Base-by-base conservation (phyloP, 2,797 vertebrate species). In the Tiaroga cobitis region DNA sequence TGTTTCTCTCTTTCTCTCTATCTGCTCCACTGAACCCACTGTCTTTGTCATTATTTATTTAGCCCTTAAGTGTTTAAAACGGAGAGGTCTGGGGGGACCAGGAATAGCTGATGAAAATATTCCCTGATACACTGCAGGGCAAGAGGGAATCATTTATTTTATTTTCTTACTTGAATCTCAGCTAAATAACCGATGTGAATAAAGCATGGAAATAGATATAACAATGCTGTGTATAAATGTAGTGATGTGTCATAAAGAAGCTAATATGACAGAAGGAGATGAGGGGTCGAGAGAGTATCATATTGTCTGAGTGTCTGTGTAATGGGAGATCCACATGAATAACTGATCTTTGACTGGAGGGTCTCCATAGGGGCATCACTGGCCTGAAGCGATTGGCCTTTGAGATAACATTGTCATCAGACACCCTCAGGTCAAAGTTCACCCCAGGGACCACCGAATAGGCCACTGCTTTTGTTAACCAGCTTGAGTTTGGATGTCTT, bases 41-140 rank as follows among this genome's bases (percentile, higher is more conserved):
- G 92, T 92, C 51, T 82, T 56, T 93, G 93, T 93, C 96, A 97
- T 97, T 96, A 97, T 96, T 97, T 97, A 97, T 97, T 97, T 97
- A 97, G 94, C 93, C 92, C 91, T 95, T 95, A 96, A 95, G 94
- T 95, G 95, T 96, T 96, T 96, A 96, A 95, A 96, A 94, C 93
- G 92, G 92, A 94, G 92, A 90, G 92, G 91, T 94, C 95, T 92
- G 87, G 86, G 54, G 95, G 95, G 96, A 94, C 87, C 85, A 86
- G 88, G 87, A 89, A 88, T 92, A 94, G 91, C 96, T 94, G 92
- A 95, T 95, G 90, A 94, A 94, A 94, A 93, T 92, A 93, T 93
- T 93, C 90, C 89, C 70, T 83, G 88, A 88, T 86, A 84, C 65
- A 87, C 72, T 70, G 74, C 73, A 49, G 51, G 41, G 81, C 56